These are phyloP conservation scores for Drosophila orena DNA, from an alignment of 1,140 invertebrate species.

Conservation along the genomic window DNA sequence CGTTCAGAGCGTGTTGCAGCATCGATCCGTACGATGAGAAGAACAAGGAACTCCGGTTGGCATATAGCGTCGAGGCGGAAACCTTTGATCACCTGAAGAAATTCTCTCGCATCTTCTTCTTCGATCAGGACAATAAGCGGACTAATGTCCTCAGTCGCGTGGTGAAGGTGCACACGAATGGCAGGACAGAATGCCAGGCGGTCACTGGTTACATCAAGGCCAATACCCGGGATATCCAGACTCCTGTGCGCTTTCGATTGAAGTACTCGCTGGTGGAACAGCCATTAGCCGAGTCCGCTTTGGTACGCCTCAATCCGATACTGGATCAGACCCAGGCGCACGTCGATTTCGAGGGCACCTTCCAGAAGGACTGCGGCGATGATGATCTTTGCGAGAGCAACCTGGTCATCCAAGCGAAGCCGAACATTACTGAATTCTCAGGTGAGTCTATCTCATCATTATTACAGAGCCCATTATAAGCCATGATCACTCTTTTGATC, in stretches of 20 bases:
- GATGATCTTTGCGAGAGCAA: slow-evolving; percentile 96
- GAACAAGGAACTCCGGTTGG: slow-evolving; percentile 87
- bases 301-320: slow-evolving; percentile 92
- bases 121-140: slow-evolving; percentile 86
- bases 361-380: slow-evolving; percentile 96
- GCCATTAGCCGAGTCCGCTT: slow-evolving; percentile 88
- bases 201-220: slow-evolving; percentile 94
- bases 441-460: slow-evolving; percentile 56
- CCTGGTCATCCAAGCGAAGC: slow-evolving; percentile 88
- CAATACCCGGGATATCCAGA: slow-evolving; percentile 93
- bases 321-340: slow-evolving; percentile 94
- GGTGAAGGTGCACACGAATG: slow-evolving; percentile 86
- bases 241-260: slow-evolving; percentile 93
- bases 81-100: slow-evolving; percentile 91
- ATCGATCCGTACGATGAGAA: slow-evolving; percentile 88
- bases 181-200: slow-evolving; percentile 87
- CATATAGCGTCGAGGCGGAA: slow-evolving; percentile 94
- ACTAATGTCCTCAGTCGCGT: slow-evolving; percentile 87
- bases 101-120: slow-evolving; percentile 93
- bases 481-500: background rate
- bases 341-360: slow-evolving; percentile 92
- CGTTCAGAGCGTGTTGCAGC: slow-evolving; percentile 94
- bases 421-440: slow-evolving; percentile 86
- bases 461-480: background rate
- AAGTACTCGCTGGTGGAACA: slow-evolving; percentile 92